phyloP scores from a whole-genome alignment of 2,113 vertebrate genomes.

The Poeciliopsis prolifica region DNA sequence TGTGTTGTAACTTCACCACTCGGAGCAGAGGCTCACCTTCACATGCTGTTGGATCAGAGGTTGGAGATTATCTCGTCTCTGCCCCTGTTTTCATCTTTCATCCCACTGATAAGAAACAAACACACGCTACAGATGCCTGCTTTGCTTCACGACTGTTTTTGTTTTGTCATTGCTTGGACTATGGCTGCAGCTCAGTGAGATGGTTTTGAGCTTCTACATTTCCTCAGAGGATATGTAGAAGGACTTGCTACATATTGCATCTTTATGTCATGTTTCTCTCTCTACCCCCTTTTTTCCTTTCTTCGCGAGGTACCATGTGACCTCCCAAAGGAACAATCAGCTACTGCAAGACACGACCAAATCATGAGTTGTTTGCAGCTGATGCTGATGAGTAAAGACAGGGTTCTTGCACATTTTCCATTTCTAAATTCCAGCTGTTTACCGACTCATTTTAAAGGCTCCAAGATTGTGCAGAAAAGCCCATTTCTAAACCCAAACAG shows the following conservation, averaged over 20 bases:
- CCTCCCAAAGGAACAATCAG: neutral
- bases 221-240: neutral
- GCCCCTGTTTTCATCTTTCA: conserved; percentile 49
- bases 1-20: conserved; percentile 65
- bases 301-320: neutral
- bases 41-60: conserved; percentile 54
- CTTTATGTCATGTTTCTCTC: neutral
- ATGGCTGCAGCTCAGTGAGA: conserved; percentile 38
- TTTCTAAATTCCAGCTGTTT: neutral
- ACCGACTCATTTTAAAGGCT: no score
- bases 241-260: neutral
- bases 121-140: conserved; percentile 1
- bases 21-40: conserved; percentile 53
- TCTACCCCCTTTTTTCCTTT: neutral
- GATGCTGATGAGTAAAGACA: neutral
- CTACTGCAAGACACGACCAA: neutral
- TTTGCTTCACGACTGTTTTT: conserved; percentile 59
- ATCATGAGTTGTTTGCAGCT: neutral
- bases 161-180: conserved; percentile 43
- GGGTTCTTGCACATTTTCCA: neutral
- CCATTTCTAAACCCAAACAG: neutral
- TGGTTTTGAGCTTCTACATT: conserved; percentile 9
- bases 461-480: neutral
- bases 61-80: conserved; percentile 40
- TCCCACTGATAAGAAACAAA: conserved; percentile 42